Base-by-base conservation (phyloP, 1,140 invertebrate genomes). In the Trichoplusia ni region DNA sequence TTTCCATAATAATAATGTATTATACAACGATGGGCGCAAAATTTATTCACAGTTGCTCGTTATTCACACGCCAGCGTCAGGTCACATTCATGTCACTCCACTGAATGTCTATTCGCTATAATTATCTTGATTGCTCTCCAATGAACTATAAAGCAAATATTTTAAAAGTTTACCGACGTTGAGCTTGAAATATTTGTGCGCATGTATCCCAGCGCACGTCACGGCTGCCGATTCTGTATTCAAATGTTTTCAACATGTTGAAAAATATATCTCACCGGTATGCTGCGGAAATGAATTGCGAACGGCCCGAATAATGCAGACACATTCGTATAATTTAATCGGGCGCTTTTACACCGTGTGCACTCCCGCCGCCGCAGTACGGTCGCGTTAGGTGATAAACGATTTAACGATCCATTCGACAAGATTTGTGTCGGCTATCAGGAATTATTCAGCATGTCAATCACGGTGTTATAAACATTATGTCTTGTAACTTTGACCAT, bases 21-120 rank as follows among this genome's bases (percentile, higher is more conserved):
- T 54, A 63, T 67, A 64, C 68, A 42, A 60, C 60, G 71, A 76
- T 62, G 61, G 69, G 69, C 60, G 69, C 69, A 68, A 74, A 78
- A 71, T 77, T 77, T 80, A 82, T 80, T 78, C 69, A 73, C 56
- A 65, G 69, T 78, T 64, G 69, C 59, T 49, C 64, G 67, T 77
- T 76, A 67, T 73, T 69, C 64, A 69, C 72, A 69, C 64, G 49
- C 67, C 56, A n/a, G 59, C 38, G 47, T 38, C 67, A 77, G 68
- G 72, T 79, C 61, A 68, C 54, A 25, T 18, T 62, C 47, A 60
- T 71, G 62, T 61, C 72, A 68, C 16, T 54, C 16, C 47, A 51
- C 19, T 51, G 29, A 53, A 31, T 46, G 31, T 46, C n/a, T n/a
- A 31, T 19, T 35, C 63, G 46, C 40, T 65, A 40, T 49, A 47